A percentile compares a stretch with the other conserved stretches of the same genome.
These are phyloP conservation scores for Suricata suricatta DNA, from an alignment of 2,113 vertebrate genomes.

Conservation along the genomic window DNA sequence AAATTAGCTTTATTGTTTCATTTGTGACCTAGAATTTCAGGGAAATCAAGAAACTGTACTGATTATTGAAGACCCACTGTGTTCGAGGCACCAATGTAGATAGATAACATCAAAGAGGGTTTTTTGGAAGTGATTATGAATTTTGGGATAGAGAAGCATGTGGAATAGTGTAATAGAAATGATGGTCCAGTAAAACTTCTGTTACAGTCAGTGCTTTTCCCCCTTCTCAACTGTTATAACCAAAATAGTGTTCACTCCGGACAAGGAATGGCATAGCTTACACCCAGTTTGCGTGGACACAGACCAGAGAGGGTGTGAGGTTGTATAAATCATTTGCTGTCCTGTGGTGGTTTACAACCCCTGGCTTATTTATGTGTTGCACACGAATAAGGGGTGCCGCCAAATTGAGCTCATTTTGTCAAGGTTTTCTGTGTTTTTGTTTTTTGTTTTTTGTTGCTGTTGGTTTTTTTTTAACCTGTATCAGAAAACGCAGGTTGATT, in stretches of 20 bases:
- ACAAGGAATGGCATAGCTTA: too few species aligned
- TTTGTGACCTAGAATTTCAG: background rate
- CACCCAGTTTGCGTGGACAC: background rate
- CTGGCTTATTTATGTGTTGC: background rate
- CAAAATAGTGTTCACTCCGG: background rate
- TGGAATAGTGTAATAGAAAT: background rate
- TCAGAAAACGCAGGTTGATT: background rate
- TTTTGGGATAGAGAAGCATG: background rate
- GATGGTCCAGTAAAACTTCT: background rate
- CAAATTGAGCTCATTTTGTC: background rate
- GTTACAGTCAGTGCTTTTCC: fast-evolving
- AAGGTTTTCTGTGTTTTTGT: background rate
- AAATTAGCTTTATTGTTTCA: background rate
- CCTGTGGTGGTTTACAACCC: background rate
- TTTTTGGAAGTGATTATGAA: background rate
- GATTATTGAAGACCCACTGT: background rate
- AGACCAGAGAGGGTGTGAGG: background rate
- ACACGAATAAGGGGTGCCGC: fast-evolving
- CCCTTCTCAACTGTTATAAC: background rate
- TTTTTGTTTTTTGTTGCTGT: too few species aligned
- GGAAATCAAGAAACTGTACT: background rate
- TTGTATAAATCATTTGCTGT: fast-evolving
- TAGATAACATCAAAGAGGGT: background rate
- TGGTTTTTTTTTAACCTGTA: background rate
- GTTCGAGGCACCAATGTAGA: background rate